These are phyloP conservation scores for Brevipalpus yothersi DNA, from an alignment of 1,140 invertebrate genomes.

Conservation along the genomic window DNA sequence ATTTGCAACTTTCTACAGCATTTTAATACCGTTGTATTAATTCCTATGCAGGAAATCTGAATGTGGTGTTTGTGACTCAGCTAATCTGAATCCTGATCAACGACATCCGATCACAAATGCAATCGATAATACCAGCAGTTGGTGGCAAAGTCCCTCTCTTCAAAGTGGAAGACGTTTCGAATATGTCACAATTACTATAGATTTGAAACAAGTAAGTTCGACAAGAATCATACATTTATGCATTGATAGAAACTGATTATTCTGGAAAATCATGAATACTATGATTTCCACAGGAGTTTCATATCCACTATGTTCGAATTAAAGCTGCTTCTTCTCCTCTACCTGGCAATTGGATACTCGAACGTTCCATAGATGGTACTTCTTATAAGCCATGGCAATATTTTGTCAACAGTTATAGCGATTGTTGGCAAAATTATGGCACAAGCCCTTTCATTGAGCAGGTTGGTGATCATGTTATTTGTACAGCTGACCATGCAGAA, in stretches of 20 bases:
- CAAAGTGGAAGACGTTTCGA: slow-evolving; percentile 52
- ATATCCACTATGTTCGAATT: slow-evolving; percentile 90
- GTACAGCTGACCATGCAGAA: slow-evolving; percentile 74
- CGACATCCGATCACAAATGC: slow-evolving; percentile 57
- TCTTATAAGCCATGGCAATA: slow-evolving; percentile 91
- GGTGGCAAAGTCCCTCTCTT: slow-evolving; percentile 88
- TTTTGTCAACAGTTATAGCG: slow-evolving; percentile 69
- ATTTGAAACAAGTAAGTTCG: slow-evolving; percentile 59
- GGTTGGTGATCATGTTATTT: slow-evolving; percentile 84
- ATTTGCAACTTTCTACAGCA: too few relatives aligned
- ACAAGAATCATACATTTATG: neutral
- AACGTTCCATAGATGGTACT: slow-evolving; percentile 78
- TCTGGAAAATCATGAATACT: neutral
- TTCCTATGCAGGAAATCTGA: slow-evolving; percentile 18
- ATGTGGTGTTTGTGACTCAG: slow-evolving; percentile 28
- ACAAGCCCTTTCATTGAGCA: slow-evolving; percentile 33
- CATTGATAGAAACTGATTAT: neutral
- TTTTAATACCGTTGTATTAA: too few relatives aligned
- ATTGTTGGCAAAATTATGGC: slow-evolving; percentile 63
- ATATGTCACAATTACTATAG: slow-evolving; percentile 64
- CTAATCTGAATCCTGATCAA: slow-evolving; percentile 37
- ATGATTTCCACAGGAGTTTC: slow-evolving; percentile 49
- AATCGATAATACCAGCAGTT: slow-evolving; percentile 47
- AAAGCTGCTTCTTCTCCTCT: slow-evolving; percentile 93
- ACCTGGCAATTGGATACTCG: slow-evolving; percentile 81